Evolutionary conservation across 2,797 vertebrate species (phyloP).

Genomic region (Oreonectes daqikongensis): DNA sequence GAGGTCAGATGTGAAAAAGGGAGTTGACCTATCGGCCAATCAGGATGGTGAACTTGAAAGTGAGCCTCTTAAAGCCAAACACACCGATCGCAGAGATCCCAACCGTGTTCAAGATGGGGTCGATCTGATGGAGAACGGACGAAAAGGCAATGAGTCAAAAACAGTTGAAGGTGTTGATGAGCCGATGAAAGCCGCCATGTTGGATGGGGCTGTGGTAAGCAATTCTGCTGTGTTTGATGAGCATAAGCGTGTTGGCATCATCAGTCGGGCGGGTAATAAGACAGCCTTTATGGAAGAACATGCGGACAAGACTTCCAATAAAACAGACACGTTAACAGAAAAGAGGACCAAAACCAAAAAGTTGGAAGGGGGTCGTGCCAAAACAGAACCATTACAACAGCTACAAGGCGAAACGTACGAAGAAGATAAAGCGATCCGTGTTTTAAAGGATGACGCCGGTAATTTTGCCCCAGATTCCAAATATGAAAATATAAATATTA

Average conservation of each 20-base stretch:
- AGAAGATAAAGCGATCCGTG: neutral
- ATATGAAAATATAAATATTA: neutral
- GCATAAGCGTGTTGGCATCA: neutral
- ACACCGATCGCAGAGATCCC: neutral
- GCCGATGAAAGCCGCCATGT: neutral
- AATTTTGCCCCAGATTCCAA: too few species aligned
- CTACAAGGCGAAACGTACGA: neutral
- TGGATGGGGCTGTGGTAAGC: neutral
- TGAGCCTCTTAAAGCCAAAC: neutral
- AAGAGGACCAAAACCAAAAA: neutral
- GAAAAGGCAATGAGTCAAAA: neutral
- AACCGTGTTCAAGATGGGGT: neutral
- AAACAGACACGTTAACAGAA: neutral
- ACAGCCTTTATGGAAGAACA: neutral
- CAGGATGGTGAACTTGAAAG: conserved; percentile 15
- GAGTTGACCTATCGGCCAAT: conserved; percentile 17
- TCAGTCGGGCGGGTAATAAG: neutral
- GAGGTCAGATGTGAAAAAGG: conserved; percentile 15
- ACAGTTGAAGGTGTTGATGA: neutral
- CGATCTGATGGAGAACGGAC: neutral
- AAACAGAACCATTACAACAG: neutral
- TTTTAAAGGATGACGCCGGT: neutral
- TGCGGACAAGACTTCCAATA: neutral
- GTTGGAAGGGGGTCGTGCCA: neutral
- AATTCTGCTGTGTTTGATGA: neutral